Conservation (phyloP, 2,888 invertebrate species). For the Aplocera efformata region DNA sequence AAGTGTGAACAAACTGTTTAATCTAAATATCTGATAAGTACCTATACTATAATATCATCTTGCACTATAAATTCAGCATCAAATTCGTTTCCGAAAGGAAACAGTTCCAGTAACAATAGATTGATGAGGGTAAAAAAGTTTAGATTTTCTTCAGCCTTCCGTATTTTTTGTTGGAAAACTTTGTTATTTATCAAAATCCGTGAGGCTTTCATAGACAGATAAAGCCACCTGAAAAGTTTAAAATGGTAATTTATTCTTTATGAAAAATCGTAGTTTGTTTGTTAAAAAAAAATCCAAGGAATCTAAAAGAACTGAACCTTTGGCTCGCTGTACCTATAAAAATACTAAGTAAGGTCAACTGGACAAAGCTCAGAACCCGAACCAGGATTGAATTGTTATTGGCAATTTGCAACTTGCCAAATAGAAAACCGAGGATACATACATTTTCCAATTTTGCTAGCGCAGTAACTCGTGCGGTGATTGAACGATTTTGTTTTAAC, state of each 20-base stretch:
- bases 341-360: conserved; percentile 16
- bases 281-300: conserved; percentile 1
- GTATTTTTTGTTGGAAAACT: conserved; percentile 44
- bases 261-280: conserved; percentile 14
- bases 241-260: conserved; percentile 19
- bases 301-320: conserved; percentile 1
- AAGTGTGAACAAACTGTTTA: conserved; percentile 6
- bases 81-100: conserved; percentile 20
- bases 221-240: conserved; percentile 29
- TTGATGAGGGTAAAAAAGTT: conserved; percentile 54
- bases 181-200: conserved; percentile 56
- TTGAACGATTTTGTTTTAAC: conserved; percentile 43
- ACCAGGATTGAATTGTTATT: conserved; percentile 29
- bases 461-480: conserved; percentile 31
- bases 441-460: conserved; percentile 21
- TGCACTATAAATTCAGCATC: too few species aligned
- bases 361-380: conserved; percentile 19
- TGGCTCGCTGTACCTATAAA: conserved; percentile 7
- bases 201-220: conserved; percentile 44
- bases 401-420: conserved; percentile 26
- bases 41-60: too few species aligned
- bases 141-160: conserved; percentile 44
- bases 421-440: conserved; percentile 17
- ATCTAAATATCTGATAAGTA: too few species aligned
- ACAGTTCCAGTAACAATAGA: conserved; percentile 46